Base-by-base conservation (phyloP, 2,113 vertebrate genomes). In the Siniperca chuatsi region DNA sequence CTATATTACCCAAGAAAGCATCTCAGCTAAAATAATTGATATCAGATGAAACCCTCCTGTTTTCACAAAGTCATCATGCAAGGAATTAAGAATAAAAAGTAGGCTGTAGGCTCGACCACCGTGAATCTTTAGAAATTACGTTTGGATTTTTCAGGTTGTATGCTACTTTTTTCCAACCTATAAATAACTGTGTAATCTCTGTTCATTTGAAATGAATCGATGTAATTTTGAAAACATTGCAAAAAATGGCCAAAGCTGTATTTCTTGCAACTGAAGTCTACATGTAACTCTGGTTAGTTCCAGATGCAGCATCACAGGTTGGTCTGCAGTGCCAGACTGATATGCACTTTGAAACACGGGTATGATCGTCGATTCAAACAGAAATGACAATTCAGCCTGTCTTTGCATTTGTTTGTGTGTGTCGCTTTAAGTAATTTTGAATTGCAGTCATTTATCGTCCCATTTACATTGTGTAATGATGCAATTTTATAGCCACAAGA, bases 341-440 rank as follows among this genome's bases (percentile, higher is more conserved):
- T 75, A 15, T 76, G 83, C 81, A 84, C 68, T 89, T 88, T 79
- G 58, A 78, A 64, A 70, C 61, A 81, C 75, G 16, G 83, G 64
- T 82, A 82, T 54, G 79, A 77, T 82, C 35, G 37, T 81, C 61
- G 37, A 78, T 42, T 18, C 7, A 29, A 18, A 65, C 58, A 46
- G 8, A 69, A 66, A 57, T 15, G 4, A 62, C 48, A 33, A n/a
- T 65, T 67, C 55, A 87, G 65, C 33, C 35, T 48, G 33, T 76
- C 20, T 13, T 70, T 33, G 69, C 25, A 21, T 75, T 48, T 60
- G 3, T 77, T 54, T 68, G 8, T 20, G n/a, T 75, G 10, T 85
- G 35, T 48, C 13, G 20, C 64, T 68, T 40, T 54, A 23, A 58
- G n/a, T 71, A 2, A 6, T 82, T 46, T 33, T 58, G 0, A 35